Evolutionary conservation across 1,140 invertebrate species (phyloP), one percentile per base, ranked within the genome.

Genomic region (Meloidogyne chitwoodi): DNA sequence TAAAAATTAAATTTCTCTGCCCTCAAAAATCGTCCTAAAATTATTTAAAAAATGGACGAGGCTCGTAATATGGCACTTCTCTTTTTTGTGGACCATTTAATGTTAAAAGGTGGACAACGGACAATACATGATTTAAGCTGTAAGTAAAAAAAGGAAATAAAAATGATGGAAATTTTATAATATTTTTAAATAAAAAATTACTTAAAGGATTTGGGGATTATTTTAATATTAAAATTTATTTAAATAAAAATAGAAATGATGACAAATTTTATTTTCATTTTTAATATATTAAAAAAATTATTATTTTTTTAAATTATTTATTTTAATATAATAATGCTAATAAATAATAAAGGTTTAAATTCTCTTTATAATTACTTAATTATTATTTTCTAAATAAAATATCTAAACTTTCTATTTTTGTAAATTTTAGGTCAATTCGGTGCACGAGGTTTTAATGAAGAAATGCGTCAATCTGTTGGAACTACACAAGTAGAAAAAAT

Each of bases 71-170:
- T 94, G 91, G 96, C 95, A 75, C 90, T 97, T 77, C 90, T 97
- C 82, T 97, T 97, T 89, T 96, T 96, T 89, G 92, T 96, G 84
- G 95, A 97, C 89, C 92, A 93, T 86, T 90, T 97, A 72, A 91
- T 96, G 90, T 94, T 96, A 41, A 78, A 78, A 66, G 93, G 93
- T 88, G 93, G 90, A 68, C 87, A 93, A 74, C 91, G 95, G 86
- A 95, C 94, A 64, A 90, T 97, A 79, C 95, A 97, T 88, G 95
- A 97, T 89, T 90, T 97, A 75, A 94, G 93, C 85, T 97, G 95
- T 80, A 63, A 61, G 71, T 73, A 89, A 94, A 96, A 88, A 96
- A 96, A 89, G 94, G 94, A 83, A 93, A 93, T 19, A 11, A 10
- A 34, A n/a, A 31, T 11, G 67, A 14, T 2, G 14, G 38, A 14